Base-by-base conservation (phyloP, 2,797 vertebrate species). In the Ctenosaura bakeri region DNA sequence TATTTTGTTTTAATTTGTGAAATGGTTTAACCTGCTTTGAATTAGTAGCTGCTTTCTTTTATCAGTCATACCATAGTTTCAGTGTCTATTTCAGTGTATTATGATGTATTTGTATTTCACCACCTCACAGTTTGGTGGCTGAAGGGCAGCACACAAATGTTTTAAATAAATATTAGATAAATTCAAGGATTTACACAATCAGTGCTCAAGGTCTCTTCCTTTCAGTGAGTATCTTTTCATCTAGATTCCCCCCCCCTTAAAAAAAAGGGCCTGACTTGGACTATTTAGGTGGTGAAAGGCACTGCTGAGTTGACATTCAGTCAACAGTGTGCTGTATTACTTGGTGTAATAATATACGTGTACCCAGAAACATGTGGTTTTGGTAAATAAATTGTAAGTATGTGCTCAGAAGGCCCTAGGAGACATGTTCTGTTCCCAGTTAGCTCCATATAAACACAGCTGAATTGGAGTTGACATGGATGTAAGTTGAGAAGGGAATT, bases 271-370 rank as follows among this genome's bases (percentile, higher is more conserved):
- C 90, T 90, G 24, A 88, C 32, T 42, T 9, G 20, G 79, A 77
- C 88, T 83, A 90, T 92, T 52, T 94, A 87, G 82, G 76, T 90
- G 54, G 38, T 4, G 89, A 59, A 92, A 85, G 73, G 88, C 32
- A 92, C 82, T 91, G 90, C 52, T 85, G 35, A 92, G 71, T 26
- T 54, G 32, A 89, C 52, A 85, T 46, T 90, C 90, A 92, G 50
- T 76, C 78, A 91, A 87, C 93, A 89, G 24, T 85, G 42, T 87
- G 52, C 89, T 88, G 24, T 78, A 78, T 90, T 93, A 95, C 90
- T 92, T 92, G 71, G 32, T 94, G 50, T 89, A 91, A 93, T 93
- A 87, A 52, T 85, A 18, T 77, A 3, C 52, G 3, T 88, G 71
- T 84, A 69, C 50, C 80, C 90, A 90, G 79, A 90, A 88, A 64